phyloP scores from a whole-genome alignment of 2,797 vertebrate genomes.

The Antennarius maculatus region DNA sequence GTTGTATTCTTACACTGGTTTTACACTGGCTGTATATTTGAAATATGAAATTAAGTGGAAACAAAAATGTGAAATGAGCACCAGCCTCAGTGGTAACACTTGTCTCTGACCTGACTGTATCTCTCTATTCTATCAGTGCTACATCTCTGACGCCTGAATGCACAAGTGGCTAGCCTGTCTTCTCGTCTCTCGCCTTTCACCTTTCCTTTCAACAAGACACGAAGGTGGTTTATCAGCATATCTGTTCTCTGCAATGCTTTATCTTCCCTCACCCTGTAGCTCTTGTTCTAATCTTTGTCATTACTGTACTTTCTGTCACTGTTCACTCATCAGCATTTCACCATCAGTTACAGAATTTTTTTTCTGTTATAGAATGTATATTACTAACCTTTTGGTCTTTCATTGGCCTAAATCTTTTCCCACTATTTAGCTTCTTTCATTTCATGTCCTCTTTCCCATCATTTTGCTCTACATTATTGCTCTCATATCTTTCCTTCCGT shows the following conservation, averaged over 20 bases:
- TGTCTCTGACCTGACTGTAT: slow-evolving; percentile 46
- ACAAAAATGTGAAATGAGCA: slow-evolving; percentile 49
- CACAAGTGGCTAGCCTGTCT: slow-evolving; percentile 60
- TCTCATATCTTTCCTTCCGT: slow-evolving; percentile 30
- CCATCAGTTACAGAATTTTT: background rate
- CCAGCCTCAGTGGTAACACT: slow-evolving; percentile 37
- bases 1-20: background rate
- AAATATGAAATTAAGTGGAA: slow-evolving; percentile 15
- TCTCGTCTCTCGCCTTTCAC: slow-evolving; percentile 46
- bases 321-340: slow-evolving; percentile 46
- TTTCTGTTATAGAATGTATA: slow-evolving; percentile 20
- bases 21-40: slow-evolving; percentile 8
- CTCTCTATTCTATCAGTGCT: slow-evolving; percentile 56
- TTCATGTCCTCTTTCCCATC: slow-evolving; percentile 2
- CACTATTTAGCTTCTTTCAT: background rate
- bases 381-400: slow-evolving; percentile 11
- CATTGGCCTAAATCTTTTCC: background rate
- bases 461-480: slow-evolving; percentile 22
- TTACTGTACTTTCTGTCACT: slow-evolving; percentile 12
- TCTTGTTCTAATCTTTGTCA: slow-evolving; percentile 48
- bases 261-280: slow-evolving; percentile 44
- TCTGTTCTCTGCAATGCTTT: slow-evolving; percentile 49
- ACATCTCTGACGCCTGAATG: slow-evolving; percentile 65
- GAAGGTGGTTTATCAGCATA: slow-evolving; percentile 56
- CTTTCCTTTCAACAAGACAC: slow-evolving; percentile 48